Conservation (phyloP, 2,113 vertebrate species). For the Varanus komodoensis region DNA sequence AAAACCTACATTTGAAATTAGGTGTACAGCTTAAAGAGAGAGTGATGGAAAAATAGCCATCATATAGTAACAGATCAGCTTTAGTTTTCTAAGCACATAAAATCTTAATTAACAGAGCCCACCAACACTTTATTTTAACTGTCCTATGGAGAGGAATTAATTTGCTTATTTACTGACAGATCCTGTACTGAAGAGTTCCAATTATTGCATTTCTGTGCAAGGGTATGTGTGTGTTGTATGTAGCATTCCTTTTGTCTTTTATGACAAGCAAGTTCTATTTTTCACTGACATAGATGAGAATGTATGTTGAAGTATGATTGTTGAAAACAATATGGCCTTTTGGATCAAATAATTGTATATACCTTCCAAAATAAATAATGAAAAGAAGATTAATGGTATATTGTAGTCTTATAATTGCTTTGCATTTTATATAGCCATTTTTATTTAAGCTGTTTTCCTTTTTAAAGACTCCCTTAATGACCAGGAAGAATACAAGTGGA, state of each 20-base stretch:
- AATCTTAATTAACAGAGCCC: conserved; percentile 29
- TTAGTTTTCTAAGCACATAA: conserved; percentile 11
- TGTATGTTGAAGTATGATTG: no score
- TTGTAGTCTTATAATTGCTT: neutral
- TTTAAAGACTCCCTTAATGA: neutral
- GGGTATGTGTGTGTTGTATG: neutral
- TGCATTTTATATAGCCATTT: neutral
- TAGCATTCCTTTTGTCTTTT: conserved; percentile 21
- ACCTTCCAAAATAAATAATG: conserved; percentile 48
- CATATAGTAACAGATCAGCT: conserved; percentile 44
- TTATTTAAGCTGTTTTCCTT: neutral
- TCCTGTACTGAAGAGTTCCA: conserved; percentile 6
- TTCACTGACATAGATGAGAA: neutral
- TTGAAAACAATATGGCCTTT: no score
- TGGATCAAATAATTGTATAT: conserved; percentile 22
- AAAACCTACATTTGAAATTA: conserved; percentile 60
- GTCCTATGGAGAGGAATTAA: neutral
- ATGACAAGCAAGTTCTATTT: conserved; percentile 44
- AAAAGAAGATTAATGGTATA: neutral
- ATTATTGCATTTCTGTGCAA: conserved; percentile 45
- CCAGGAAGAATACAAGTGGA: neutral
- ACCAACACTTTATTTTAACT: conserved; percentile 47
- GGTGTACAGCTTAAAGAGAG: conserved; percentile 44
- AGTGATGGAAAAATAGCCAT: conserved; percentile 45
- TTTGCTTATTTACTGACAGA: conserved; percentile 25